A percentile compares a stretch with the other conserved stretches of the same genome.
Conservation (phyloP, 1,140 invertebrate genomes). For the Sipha flava region DNA sequence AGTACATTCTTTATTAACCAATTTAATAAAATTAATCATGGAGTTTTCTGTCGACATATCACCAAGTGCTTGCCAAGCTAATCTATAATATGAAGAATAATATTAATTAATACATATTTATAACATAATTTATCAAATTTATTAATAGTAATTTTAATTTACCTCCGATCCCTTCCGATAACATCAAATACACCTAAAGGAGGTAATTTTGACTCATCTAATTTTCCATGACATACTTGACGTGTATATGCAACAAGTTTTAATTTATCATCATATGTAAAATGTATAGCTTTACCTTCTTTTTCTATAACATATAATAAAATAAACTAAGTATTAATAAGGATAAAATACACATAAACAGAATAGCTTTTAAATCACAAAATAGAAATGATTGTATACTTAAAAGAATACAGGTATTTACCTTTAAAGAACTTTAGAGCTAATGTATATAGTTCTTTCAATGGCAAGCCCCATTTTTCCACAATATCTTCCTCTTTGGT, state of each 20-base stretch:
- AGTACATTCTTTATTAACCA: constrained; percentile 77
- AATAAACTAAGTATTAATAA: too few relatives aligned
- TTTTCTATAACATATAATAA: constrained; percentile 64
- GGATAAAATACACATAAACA: too few relatives aligned
- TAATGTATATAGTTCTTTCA: constrained; percentile 75
- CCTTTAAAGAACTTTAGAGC: constrained; percentile 83
- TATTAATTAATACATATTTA: not conserved
- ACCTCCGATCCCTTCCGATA: constrained; percentile 83
- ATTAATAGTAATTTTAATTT: constrained; percentile 30
- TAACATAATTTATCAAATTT: not conserved
- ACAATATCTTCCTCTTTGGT: constrained; percentile 19
- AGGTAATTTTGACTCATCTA: constrained; percentile 61
- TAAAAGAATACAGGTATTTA: too few relatives aligned
- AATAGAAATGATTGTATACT: too few relatives aligned
- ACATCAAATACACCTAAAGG: constrained; percentile 89
- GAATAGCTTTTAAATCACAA: too few relatives aligned
- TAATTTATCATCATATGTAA: constrained; percentile 88
- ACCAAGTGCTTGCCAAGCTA: constrained; percentile 87
- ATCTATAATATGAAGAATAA: constrained; percentile 44
- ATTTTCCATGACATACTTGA: constrained; percentile 82
- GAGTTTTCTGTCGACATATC: constrained; percentile 76
- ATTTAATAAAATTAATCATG: constrained; percentile 83
- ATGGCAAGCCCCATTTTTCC: constrained; percentile 54
- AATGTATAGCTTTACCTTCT: constrained; percentile 87
- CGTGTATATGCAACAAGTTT: constrained; percentile 85